Base-by-base conservation (phyloP, 2,797 vertebrate genomes). In the Phrynocephalus forsythii region DNA sequence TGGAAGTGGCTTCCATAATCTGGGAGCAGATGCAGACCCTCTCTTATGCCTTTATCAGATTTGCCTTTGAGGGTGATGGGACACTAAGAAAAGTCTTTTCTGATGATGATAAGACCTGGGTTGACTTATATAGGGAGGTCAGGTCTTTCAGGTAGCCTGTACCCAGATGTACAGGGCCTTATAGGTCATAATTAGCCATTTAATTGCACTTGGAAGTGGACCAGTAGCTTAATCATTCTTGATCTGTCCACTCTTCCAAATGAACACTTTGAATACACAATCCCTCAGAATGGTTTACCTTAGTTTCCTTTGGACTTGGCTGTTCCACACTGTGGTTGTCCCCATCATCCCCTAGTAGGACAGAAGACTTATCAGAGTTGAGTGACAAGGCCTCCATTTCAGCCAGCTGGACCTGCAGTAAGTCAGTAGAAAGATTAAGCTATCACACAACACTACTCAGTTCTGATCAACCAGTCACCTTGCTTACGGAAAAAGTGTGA, bases 341-440 rank as follows among this genome's bases (percentile, higher is more conserved):
- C 86, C 98, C 97, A 94, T 99, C 98, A 13, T 99, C 98, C 1
- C 98, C 98, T 90, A 98, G 96, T 60, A 97, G 96, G 50, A 98
- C 97, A 73, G 98, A 99, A 63, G 98, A 99, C 96, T 98, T 98
- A 96, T 99, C 98, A 11, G 99, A 99, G 95, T 97, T 98, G 94
- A 99, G 96, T 38, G 99, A 99, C 24, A 98, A 97, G 86, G 97
- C 99, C 96, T 99, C 99, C 82, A 99, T 98, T 97, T 99, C 99
- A 0, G 99, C 99, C 97, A 99, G 97, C 95, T 98, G 98, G 92
- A 99, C 98, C 98, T 99, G 89, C 33, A 92, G 81, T 85, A 93
- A 97, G 89, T 96, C 95, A 93, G 50, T 30, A 96, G 92, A 16
- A 94, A 63, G 28, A 73, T 73, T 33, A 85, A 52, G 26, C 56